Percentiles rank a stretch among this genome's conserved stretches.
Evolutionary conservation across 2,113 vertebrate species (phyloP).

Genomic region (Lota lota): DNA sequence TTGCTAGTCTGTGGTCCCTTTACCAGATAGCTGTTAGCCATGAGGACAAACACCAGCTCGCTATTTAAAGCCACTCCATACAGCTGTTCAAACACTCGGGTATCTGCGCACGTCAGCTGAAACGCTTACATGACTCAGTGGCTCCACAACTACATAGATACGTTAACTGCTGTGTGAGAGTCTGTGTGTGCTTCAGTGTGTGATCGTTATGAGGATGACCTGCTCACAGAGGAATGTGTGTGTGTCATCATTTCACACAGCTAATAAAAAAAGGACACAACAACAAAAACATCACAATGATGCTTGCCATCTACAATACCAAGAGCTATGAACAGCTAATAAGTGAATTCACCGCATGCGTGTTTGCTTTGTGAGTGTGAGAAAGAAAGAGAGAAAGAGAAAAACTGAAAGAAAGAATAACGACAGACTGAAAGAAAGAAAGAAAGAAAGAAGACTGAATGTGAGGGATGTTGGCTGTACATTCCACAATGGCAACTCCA

Average conservation of each 20-base stretch:
- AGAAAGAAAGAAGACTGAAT: too few relatives aligned
- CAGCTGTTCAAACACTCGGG: slow-evolving; percentile 44
- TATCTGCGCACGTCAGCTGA: slow-evolving; percentile 40
- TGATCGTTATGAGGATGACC: slow-evolving; percentile 14
- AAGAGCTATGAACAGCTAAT: not conserved
- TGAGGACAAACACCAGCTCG: slow-evolving; percentile 12
- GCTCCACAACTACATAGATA: not conserved
- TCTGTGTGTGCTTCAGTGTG: not conserved
- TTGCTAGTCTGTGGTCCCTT: slow-evolving; percentile 2
- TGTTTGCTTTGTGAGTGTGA: not conserved
- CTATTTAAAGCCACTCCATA: slow-evolving; percentile 37
- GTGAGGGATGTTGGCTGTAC: too few relatives aligned
- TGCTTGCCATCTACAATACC: slow-evolving; percentile 35
- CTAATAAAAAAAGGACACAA: slow-evolving; percentile 36
- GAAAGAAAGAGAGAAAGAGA: not conserved
- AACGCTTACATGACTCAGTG: slow-evolving; percentile 27
- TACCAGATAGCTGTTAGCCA: slow-evolving; percentile 2
- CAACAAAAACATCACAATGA: slow-evolving; percentile 50
- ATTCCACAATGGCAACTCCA: not conserved
- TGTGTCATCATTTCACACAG: slow-evolving; percentile 28
- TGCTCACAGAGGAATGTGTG: slow-evolving; percentile 22
- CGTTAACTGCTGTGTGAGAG: not conserved
- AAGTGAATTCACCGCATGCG: not conserved
- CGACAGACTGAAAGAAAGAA: not conserved
- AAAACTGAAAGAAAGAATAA: not conserved